Conservation (phyloP, 2,888 invertebrate genomes). For the Ophion costatus region DNA sequence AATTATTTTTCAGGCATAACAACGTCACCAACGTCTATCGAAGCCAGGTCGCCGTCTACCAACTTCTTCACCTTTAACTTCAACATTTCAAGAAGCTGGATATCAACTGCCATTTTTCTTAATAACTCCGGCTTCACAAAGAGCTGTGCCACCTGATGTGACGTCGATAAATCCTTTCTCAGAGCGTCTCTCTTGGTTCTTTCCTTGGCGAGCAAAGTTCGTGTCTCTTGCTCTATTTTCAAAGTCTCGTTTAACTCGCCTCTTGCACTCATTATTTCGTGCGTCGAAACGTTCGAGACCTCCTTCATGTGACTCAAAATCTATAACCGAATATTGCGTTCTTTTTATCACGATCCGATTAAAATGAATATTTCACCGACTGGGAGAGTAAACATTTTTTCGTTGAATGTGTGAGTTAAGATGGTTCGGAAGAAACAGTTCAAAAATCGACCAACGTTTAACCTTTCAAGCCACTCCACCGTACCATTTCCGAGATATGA, state of each 20-base stretch:
- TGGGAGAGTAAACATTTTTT: not conserved
- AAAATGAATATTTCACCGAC: not conserved
- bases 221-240: slow-evolving; percentile 39
- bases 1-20: slow-evolving; percentile 39
- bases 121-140: slow-evolving; percentile 64
- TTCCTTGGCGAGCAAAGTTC: slow-evolving; percentile 50
- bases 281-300: slow-evolving; percentile 50
- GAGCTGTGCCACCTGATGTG: slow-evolving; percentile 60
- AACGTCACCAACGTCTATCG: not conserved
- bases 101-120: slow-evolving; percentile 64
- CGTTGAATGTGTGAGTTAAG: not conserved
- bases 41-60: not conserved
- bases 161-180: slow-evolving; percentile 61
- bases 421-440: too few relatives aligned
- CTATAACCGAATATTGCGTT: slow-evolving; percentile 48
- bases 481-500: too few relatives aligned
- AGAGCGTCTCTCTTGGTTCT: slow-evolving; percentile 51
- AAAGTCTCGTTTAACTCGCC: slow-evolving; percentile 25
- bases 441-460: too few relatives aligned
- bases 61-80: slow-evolving; percentile 41
- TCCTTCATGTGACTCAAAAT: slow-evolving; percentile 69
- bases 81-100: slow-evolving; percentile 48
- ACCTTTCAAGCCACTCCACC: too few relatives aligned
- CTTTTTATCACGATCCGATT: not conserved
- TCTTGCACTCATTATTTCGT: slow-evolving; percentile 42